Evolutionary conservation across 2,113 vertebrate species (phyloP), one percentile per base, ranked within the genome.

Genomic region (Clarias macrocephalus): DNA sequence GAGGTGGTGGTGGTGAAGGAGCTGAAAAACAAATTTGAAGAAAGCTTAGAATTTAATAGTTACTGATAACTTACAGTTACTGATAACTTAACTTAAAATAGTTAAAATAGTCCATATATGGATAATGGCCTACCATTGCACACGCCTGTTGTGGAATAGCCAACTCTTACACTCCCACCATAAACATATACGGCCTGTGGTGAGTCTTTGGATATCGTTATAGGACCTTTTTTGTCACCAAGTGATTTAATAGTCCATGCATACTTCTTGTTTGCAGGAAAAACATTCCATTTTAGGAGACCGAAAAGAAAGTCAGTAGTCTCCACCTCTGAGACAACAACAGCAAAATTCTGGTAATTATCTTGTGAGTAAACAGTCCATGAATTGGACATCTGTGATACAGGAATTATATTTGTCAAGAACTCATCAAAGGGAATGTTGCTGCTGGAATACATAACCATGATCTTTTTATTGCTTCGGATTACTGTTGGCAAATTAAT

Each of bases 371-470:
- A 77, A 86, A 91, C 59, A 4, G 83, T 85, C 92, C 92, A 93
- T 18, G 86, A 65, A 15, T 87, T 90, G 59, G 90, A 84, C 82
- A 92, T 89, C 70, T 86, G 81, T 21, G 89, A 85, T 1, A 75
- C 86, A 13, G 92, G 90, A 25, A 91, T 84, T 15, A 93, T 76
- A 82, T 80, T 89, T 6, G 86, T 88, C 25, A 93, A 72, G 80
- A 89, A 92, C 12, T 90, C 88, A 33, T 91, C 89, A 37, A 63
- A 52, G 18, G 90, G 90, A 28, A 37, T 3, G 37, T 91, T 90
- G 66, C 62, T 89, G 54, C 91, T 91, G 25, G 87, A 84, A 84
- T 91, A 91, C 90, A 93, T 90, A 10, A 93, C 92, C 91, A 93
- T 89, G 2, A 93, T 70, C 54, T 85, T 92, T 77, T 91, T 91